Conservation (phyloP, 2,113 vertebrate species). For the Melanotaenia duboulayi region DNA sequence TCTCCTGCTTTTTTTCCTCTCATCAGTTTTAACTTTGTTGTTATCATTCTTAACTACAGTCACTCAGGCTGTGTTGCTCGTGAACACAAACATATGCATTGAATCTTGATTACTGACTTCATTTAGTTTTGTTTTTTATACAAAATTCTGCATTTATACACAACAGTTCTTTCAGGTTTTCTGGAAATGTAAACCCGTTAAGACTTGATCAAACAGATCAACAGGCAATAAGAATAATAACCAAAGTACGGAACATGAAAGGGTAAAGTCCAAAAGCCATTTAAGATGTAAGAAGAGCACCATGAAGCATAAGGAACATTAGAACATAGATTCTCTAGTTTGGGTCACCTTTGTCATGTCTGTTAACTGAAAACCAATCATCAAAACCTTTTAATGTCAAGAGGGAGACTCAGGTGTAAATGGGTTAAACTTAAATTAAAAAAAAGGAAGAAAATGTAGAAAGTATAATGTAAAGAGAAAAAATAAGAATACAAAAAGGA, state of each 20-base stretch:
- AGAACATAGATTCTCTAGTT: too few relatives aligned
- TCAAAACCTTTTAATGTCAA: not conserved
- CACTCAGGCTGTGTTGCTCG: conserved; percentile 31
- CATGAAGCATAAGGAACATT: too few relatives aligned
- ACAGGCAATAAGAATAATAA: not conserved
- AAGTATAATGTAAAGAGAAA: too few relatives aligned
- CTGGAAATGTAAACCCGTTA: not conserved
- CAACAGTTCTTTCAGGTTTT: not conserved
- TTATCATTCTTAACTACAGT: not conserved
- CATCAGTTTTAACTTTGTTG: conserved; percentile 31
- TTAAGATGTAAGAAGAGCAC: too few relatives aligned
- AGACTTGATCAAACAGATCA: not conserved
- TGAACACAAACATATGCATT: conserved; percentile 38
- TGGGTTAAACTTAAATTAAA: too few relatives aligned
- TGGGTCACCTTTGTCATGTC: too few relatives aligned
- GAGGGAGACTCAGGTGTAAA: too few relatives aligned
- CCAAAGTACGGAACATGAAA: not conserved
- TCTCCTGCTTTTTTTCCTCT: not conserved
- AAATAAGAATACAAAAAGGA: too few relatives aligned
- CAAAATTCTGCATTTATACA: not conserved
- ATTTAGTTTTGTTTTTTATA: not conserved
- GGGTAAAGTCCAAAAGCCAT: too few relatives aligned
- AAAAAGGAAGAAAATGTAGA: too few relatives aligned
- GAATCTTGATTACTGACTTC: not conserved
- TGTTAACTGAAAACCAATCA: not conserved